Base-by-base conservation (phyloP, 2,113 vertebrate species). In the Prunella fulvescens region DNA sequence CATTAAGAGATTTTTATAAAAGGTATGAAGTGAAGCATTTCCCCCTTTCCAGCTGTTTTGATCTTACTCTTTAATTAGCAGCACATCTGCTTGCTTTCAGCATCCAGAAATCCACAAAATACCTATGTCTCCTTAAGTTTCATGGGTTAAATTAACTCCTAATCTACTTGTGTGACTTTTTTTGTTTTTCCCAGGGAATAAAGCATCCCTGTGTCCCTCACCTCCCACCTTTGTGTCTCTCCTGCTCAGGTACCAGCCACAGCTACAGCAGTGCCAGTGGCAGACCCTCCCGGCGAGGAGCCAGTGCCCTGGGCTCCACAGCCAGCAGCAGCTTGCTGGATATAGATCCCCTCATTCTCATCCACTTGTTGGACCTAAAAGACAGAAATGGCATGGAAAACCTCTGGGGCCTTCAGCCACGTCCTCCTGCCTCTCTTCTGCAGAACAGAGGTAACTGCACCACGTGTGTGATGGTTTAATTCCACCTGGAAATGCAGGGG, bases 311-410 rank as follows among this genome's bases (percentile, higher is more conserved):
- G 10, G 97, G 98, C 60, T 98, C 98, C 37, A 81, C 98, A 18
- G 92, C 97, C 90, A 97, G 98, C 81, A 98, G 94, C 97, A 98
- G 98, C 78, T 97, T 99, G 39, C 97, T 99, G 88, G 99, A 99
- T 47, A 98, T 99, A 25, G 99, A 99, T 96, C 99, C 99, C 4
- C 98, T 99, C 77, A 99, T 99, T 92, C 97, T 99, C 91, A 99
- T 99, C 95, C 99, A 99, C 95, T 97, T 99, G 83, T 92, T 99
- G 98, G 99, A 99, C 87, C 97, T 99, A 14, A 99, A 99, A 86
- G 99, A 99, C 95, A 98, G 98, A 70, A 99, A 98, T 88, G 98
- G 98, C 31, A 98, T 99, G 97, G 99, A 99, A 93, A 98, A 99
- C 78, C 95, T 99, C 37, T 99, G 99, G 99, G 98, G 99, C 18